A percentile compares a stretch with the other conserved stretches of the same genome.
These are phyloP conservation scores for Glyptemys insculpta DNA, from an alignment of 2,797 vertebrate species.

Conservation along the genomic window DNA sequence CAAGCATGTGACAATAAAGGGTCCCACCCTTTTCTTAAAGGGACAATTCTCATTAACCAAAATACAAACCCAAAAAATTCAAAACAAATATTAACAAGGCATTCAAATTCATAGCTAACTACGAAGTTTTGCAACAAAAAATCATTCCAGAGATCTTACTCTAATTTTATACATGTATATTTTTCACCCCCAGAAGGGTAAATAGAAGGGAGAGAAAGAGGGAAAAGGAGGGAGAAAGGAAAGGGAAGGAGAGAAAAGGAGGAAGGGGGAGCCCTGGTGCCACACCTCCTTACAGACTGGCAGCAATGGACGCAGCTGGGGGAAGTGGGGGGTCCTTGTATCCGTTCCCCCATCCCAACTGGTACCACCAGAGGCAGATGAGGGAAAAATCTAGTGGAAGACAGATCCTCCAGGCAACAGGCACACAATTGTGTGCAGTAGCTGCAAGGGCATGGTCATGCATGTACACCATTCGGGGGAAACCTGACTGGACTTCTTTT, in stretches of 20 bases:
- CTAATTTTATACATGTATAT: background rate
- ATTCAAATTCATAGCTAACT: background rate
- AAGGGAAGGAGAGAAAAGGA: background rate
- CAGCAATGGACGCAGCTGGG: background rate
- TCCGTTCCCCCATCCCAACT: background rate
- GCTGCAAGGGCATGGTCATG: background rate
- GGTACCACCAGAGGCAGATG: background rate
- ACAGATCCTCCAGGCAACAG: background rate
- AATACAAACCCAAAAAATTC: background rate
- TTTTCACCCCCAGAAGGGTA: background rate
- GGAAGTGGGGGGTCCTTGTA: background rate
- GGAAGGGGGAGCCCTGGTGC: background rate
- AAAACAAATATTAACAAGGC: background rate
- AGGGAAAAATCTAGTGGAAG: background rate
- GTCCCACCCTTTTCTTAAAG: background rate
- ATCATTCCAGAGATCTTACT: background rate
- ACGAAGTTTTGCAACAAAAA: background rate
- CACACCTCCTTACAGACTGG: background rate
- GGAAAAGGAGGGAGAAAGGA: background rate
- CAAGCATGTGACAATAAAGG: background rate
- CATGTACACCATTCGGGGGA: accelerated
- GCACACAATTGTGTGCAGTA: background rate
- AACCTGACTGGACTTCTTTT: background rate
- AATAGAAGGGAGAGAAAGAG: background rate
- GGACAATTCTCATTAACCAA: background rate